Evolutionary conservation across 2,113 vertebrate species (phyloP).

Genomic region (Oryzias curvinotus): DNA sequence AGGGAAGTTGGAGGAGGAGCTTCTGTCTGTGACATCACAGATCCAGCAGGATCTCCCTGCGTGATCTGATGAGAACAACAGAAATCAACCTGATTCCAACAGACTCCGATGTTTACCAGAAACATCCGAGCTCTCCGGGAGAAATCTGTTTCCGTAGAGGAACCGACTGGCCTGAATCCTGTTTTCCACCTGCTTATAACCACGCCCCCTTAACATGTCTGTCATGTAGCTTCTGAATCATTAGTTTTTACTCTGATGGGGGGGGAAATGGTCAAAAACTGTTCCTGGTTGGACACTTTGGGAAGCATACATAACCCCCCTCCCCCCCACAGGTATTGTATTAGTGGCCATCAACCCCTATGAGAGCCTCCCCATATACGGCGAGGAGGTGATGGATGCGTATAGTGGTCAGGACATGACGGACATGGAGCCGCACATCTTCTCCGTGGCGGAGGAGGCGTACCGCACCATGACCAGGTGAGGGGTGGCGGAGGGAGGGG

Average conservation of each 20-base stretch:
- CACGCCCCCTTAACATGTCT: too few species aligned
- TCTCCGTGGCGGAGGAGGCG: constrained; percentile 81
- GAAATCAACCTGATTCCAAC: too few species aligned
- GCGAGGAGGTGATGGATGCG: constrained; percentile 81
- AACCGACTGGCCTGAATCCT: too few species aligned
- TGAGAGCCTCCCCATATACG: constrained; percentile 79
- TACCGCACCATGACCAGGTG: constrained; percentile 82
- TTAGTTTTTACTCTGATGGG: too few species aligned
- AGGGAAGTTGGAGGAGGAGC: neutral
- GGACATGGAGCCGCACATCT: constrained; percentile 83
- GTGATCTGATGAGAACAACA: too few species aligned
- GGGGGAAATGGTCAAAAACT: too few species aligned
- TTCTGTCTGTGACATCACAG: constrained; percentile 19
- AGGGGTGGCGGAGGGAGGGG: constrained; percentile 2
- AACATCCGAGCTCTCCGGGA: too few species aligned
- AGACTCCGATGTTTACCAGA: too few species aligned
- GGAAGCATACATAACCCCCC: neutral
- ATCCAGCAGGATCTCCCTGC: too few species aligned
- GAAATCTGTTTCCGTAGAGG: too few species aligned
- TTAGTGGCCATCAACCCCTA: constrained; percentile 82
- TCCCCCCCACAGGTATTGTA: constrained; percentile 73
- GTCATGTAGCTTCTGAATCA: too few species aligned
- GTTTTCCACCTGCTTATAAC: too few species aligned
- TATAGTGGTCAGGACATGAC: constrained; percentile 81
- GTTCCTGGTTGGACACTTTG: neutral